Percentiles rank a stretch among this genome's conserved stretches.
Evolutionary conservation across 2,113 vertebrate species (phyloP).

Genomic region (Siphamia tubifer): DNA sequence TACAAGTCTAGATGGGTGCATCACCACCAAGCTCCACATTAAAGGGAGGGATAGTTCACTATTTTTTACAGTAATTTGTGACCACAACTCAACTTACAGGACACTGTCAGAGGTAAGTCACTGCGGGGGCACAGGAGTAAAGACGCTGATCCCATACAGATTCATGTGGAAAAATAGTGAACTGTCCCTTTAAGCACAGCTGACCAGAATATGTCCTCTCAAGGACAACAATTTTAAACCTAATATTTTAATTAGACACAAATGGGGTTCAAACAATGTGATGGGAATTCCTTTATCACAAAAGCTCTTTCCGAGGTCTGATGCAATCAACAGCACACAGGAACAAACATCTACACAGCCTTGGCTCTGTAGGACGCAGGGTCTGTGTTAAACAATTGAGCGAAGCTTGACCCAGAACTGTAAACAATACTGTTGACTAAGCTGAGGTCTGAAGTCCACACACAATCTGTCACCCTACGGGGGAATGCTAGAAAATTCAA

Average conservation of each 20-base stretch:
- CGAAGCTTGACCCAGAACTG: conserved; percentile 45
- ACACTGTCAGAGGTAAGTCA: no score
- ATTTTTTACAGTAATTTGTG: no score
- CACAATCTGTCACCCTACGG: background rate
- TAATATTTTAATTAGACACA: no score
- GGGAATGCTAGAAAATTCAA: conserved; percentile 24
- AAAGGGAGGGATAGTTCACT: no score
- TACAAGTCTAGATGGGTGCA: no score
- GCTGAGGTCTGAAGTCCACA: conserved; percentile 62
- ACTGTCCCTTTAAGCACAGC: no score
- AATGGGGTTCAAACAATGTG: background rate
- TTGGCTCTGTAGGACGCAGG: conserved; percentile 17
- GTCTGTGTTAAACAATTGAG: conserved; percentile 47
- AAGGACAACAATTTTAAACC: background rate
- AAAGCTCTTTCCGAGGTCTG: conserved; percentile 6
- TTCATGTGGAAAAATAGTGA: no score
- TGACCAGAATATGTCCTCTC: background rate
- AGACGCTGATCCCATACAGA: no score
- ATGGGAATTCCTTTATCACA: conserved; percentile 23
- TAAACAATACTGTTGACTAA: conserved; percentile 63
- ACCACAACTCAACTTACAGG: no score
- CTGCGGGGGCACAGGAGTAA: no score
- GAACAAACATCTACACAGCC: conserved; percentile 35
- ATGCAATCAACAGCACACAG: conserved; percentile 27
- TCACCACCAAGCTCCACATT: no score